Base-by-base conservation (phyloP, 2,888 invertebrate genomes). In the Cryptophagus acutangulus region DNA sequence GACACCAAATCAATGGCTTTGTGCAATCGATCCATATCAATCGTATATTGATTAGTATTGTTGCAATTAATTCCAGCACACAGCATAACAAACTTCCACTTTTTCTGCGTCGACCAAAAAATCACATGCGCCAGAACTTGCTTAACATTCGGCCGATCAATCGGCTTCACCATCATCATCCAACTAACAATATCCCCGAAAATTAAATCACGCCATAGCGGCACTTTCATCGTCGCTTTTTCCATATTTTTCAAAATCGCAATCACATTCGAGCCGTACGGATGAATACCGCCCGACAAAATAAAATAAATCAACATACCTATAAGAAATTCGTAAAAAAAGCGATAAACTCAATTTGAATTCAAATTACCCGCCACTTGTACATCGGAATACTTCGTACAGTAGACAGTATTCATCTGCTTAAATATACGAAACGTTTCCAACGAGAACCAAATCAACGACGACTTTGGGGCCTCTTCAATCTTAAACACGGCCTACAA, bases 391-490 rank as follows among this genome's bases (percentile, higher is more conserved):
- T 59, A 54, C 17, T 58, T 51, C 12, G 65, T 60, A 50, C 68
- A 69, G 17, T 52, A 51, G 44, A 66, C 53, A n/a, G 41, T 41
- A 10, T 54, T 55, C 25, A 49, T 49, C 33, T 54, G 46, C 31
- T 51, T 50, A 38, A 58, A 60, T 17, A 40, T 39, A 34, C 55
- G 52, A 24, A 61, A 62, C 3, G 63, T 66, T 56, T 71, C 71
- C 40, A 63, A 59, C 2, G 71, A 59, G 51, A 70, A 70, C 71
- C 71, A 71, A 30, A 71, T 68, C 16, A 66, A 52, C 1, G 68
- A 63, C 9, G 66, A 59, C 35, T 63, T 59, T 2, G 67, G 63
- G 1, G 68, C 62, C 33, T 61, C 57, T 13, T 57, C 60, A 15
- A 59, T 51, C 33, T 63, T 63, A 36, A 63, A 65, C 14, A 69